Evolutionary conservation across 2,113 vertebrate species (phyloP).

Genomic region (Turnix velox): DNA sequence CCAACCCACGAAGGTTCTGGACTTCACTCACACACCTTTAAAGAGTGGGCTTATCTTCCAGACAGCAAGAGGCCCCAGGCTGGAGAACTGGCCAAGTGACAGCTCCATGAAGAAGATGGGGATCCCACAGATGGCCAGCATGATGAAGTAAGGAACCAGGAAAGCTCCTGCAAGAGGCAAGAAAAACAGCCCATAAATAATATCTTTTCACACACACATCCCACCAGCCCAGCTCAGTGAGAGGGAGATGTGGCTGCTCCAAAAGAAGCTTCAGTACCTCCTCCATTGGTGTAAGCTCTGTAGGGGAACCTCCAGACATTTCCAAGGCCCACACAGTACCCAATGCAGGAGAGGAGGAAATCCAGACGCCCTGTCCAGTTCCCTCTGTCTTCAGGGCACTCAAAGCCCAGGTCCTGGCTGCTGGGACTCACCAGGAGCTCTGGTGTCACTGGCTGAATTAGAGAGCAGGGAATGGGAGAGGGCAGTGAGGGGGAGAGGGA

Average conservation of each 20-base stretch:
- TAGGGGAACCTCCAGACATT: constrained; percentile 84
- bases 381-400: constrained; percentile 74
- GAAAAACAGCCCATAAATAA: neutral
- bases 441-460: constrained; percentile 65
- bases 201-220: neutral
- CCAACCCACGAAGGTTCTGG: neutral
- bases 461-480: neutral
- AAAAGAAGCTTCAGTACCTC: constrained; percentile 63
- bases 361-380: constrained; percentile 82
- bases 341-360: constrained; percentile 82
- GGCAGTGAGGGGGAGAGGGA: neutral
- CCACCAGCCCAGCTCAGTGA: neutral
- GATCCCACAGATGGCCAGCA: constrained; percentile 81
- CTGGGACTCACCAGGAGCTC: constrained; percentile 80
- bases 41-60: constrained; percentile 84
- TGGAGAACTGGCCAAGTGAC: constrained; percentile 81
- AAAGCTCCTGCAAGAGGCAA: constrained; percentile 72
- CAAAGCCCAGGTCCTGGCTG: constrained; percentile 74
- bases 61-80: constrained; percentile 76
- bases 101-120: constrained; percentile 83
- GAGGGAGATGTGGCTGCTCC: neutral
- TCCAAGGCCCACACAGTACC: constrained; percentile 81
- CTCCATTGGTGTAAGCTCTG: constrained; percentile 80
- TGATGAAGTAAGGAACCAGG: constrained; percentile 81
- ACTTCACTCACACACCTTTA: constrained; percentile 71